Evolutionary conservation across 2,797 vertebrate species (phyloP).

Genomic region (Picus viridis): DNA sequence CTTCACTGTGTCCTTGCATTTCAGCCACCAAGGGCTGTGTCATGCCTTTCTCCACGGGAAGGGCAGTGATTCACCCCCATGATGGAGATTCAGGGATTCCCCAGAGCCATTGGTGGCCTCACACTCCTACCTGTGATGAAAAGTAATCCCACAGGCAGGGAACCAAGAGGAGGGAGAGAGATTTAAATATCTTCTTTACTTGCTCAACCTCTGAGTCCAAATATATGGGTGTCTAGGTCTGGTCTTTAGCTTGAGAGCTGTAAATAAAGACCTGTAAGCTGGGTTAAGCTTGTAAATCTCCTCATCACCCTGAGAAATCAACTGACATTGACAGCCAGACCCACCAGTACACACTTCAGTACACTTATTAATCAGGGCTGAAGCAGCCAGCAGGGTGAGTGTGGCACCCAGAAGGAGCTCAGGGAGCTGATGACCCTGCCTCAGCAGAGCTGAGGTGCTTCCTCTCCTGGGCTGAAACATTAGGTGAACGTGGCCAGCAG

Average conservation of each 20-base stretch:
- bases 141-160: neutral
- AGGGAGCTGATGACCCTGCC: fast-evolving
- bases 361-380: neutral
- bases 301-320: neutral
- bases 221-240: neutral
- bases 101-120: neutral
- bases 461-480: neutral
- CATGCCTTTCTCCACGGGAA: neutral
- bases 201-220: neutral
- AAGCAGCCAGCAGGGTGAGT: neutral
- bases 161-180: neutral
- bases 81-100: neutral
- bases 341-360: neutral
- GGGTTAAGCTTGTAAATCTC: constrained; percentile 41
- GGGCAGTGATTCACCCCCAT: neutral
- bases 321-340: neutral
- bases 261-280: constrained; percentile 32
- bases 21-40: neutral
- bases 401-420: fast-evolving
- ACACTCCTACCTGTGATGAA: neutral
- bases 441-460: neutral
- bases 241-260: neutral
- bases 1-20: neutral
- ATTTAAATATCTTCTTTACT: constrained; percentile 12
- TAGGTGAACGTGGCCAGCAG: fast-evolving